Evolutionary conservation across 2,113 vertebrate genomes (phyloP).

Genomic region (Prunella fulvescens): DNA sequence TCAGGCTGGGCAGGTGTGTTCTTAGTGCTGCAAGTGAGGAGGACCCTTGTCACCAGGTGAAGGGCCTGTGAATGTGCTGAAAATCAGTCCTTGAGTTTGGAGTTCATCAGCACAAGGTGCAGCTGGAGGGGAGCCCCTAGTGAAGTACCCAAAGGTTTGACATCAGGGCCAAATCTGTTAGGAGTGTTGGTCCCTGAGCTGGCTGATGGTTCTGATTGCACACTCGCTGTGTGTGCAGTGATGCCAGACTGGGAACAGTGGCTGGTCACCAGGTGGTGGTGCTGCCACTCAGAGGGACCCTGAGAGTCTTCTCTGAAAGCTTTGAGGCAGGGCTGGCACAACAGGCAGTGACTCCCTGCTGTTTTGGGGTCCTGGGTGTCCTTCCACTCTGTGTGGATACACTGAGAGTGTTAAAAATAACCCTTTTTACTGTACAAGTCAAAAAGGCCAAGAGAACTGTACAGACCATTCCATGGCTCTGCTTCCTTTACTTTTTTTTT

Average conservation of each 20-base stretch:
- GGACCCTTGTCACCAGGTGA: background rate
- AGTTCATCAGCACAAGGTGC: background rate
- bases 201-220: background rate
- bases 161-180: background rate
- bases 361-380: background rate
- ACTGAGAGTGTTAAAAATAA: background rate
- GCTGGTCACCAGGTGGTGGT: background rate
- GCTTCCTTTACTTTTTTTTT: background rate
- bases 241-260: background rate
- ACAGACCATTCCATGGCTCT: background rate
- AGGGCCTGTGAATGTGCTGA: background rate
- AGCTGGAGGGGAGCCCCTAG: background rate
- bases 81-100: background rate
- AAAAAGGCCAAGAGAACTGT: background rate
- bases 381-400: background rate
- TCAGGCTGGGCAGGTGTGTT: background rate
- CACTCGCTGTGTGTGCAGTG: rapidly evolving
- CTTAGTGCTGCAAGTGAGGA: background rate
- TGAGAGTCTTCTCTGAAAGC: background rate
- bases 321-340: background rate
- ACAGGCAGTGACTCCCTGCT: background rate
- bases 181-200: background rate
- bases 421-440: rapidly evolving
- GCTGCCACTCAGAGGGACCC: background rate
- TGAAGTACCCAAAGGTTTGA: background rate